Evolutionary conservation across 1,140 invertebrate genomes (phyloP).

Genomic region (Drosophila littoralis): DNA sequence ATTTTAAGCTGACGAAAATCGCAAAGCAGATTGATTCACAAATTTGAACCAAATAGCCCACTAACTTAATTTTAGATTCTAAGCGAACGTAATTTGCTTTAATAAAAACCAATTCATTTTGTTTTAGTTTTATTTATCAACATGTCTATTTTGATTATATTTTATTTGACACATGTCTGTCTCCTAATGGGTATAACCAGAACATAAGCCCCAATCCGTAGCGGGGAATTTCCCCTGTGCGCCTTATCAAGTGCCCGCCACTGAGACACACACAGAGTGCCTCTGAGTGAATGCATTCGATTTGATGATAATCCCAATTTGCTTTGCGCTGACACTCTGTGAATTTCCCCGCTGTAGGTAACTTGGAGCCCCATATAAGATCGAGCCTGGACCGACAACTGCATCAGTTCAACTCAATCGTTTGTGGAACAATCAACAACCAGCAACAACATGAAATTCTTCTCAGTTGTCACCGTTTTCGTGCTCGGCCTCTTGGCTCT

Average conservation of each 20-base stretch:
- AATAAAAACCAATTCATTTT: neutral
- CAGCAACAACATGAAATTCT: conserved; percentile 45
- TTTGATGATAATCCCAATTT: neutral
- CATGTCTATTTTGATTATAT: too few species aligned
- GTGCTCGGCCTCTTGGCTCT: conserved; percentile 48
- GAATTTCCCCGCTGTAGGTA: conserved; percentile 14
- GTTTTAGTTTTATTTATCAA: too few species aligned
- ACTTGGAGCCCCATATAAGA: conserved; percentile 20
- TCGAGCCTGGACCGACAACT: neutral
- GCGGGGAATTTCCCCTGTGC: neutral
- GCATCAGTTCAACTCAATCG: conserved; percentile 38
- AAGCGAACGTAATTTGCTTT: too few species aligned
- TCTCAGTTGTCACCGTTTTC: conserved; percentile 42
- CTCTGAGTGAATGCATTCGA: too few species aligned
- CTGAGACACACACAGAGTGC: too few species aligned
- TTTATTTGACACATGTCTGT: neutral
- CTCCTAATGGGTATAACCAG: neutral
- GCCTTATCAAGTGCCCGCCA: neutral
- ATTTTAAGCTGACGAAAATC: too few species aligned
- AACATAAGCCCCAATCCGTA: neutral
- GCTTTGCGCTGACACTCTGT: neutral
- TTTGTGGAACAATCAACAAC: conserved; percentile 22
- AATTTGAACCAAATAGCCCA: too few species aligned
- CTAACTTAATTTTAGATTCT: too few species aligned
- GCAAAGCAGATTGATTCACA: too few species aligned